Evolutionary conservation across 2,797 vertebrate genomes (phyloP), one percentile per base, ranked within the genome.

Genomic region (Tapera naevia): DNA sequence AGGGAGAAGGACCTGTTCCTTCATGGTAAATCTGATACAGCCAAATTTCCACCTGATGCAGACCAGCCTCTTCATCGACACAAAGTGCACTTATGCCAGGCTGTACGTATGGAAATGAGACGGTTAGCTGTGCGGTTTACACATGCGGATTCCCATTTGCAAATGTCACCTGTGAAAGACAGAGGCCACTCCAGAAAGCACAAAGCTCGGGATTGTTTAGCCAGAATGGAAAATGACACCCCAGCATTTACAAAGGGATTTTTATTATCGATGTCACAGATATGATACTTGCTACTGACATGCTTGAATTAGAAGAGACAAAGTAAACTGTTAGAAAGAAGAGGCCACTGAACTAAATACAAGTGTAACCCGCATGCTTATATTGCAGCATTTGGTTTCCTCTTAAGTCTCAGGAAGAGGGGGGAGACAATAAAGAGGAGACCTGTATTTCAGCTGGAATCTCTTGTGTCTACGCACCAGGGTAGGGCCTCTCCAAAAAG

Each of bases 251-350:
- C 96, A 97, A 97, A 97, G 95, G 94, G 95, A 96, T 97, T 97
- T 95, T 96, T 97, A 95, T 97, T 95, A 94, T 94, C 92, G 2
- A 95, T 96, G 95, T 92, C 95, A 91, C 95, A 96, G 95, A 95
- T 96, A 95, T 95, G 94, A 96, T 95, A 96, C 95, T 95, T 95
- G 91, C 94, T 91, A 46, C 94, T 93, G 96, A 95, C 95, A 96
- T 97, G 96, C 95, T 97, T 97, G 95, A 97, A 97, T 97, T 97
- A 94, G 95, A 93, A 96, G 94, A 96, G 95, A 97, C 96, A 97
- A 97, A 96, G 96, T 96, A 95, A 97, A 95, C 95, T 96, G 93
- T 96, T 91, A 89, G 92, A 95, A 94, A 96, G 94, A 80, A 89
- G 95, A 95, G 81, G 94, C 91, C 96, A 85, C 61, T 89, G 95